Percentiles rank a stretch among this genome's conserved stretches.
Conservation (phyloP, 37 sponge, comb jelly and placozoan species). For the Eunapius fragilis region DNA sequence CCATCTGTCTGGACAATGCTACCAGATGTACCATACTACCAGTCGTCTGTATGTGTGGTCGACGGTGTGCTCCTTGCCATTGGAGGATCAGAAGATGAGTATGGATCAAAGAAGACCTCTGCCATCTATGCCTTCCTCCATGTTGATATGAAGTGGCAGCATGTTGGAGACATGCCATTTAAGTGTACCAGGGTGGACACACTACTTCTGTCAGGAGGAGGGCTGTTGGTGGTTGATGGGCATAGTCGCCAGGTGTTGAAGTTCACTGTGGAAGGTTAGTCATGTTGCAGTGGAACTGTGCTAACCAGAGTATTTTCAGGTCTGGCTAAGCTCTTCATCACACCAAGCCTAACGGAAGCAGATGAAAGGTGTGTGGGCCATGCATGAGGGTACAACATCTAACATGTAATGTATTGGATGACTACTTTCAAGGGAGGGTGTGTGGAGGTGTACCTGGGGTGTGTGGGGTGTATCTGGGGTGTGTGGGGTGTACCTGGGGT, state of each 20-base stretch:
- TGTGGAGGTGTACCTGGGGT: no score
- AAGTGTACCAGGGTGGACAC: neutral
- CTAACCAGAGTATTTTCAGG: neutral
- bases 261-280: neutral
- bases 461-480: no score
- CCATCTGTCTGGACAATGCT: neutral
- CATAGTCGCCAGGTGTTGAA: neutral
- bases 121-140: neutral
- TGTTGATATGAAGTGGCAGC: neutral
- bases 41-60: neutral
- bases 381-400: no score
- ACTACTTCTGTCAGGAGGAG: neutral
- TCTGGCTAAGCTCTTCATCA: neutral
- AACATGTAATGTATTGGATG: no score
- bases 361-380: no score
- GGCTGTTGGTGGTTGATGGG: neutral
- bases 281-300: neutral
- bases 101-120: neutral
- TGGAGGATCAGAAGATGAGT: neutral
- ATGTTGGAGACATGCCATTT: neutral
- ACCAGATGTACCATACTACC: neutral
- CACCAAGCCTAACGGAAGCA: neutral
- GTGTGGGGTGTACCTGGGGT: no score
- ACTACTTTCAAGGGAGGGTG: no score
- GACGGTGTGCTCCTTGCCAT: neutral